Percentiles rank a stretch among this genome's conserved stretches.
These are phyloP conservation scores for Sporophila hypoxantha DNA, from an alignment of 2,113 vertebrate species.

Conservation along the genomic window DNA sequence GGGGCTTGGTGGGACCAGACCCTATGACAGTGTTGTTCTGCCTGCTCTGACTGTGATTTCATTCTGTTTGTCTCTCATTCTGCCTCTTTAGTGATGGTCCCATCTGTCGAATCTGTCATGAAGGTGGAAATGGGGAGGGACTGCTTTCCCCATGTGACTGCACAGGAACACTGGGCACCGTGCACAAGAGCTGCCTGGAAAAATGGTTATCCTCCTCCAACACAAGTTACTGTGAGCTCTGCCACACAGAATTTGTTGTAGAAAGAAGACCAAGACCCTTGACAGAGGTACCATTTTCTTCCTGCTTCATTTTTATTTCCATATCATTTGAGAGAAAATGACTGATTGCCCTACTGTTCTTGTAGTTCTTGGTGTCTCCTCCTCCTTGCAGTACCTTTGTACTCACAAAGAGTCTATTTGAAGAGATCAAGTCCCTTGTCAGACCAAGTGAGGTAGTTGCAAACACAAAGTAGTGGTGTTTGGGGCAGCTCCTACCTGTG, in stretches of 20 bases:
- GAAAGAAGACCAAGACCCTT: constrained; percentile 87
- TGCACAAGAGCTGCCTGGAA: constrained; percentile 96
- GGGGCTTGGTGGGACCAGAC: not conserved
- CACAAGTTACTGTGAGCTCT: constrained; percentile 97
- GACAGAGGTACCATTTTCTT: constrained; percentile 80
- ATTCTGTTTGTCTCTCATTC: not conserved
- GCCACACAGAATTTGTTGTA: constrained; percentile 91
- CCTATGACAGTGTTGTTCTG: not conserved
- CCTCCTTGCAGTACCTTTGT: not conserved
- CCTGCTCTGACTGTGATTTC: not conserved
- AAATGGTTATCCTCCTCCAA: constrained; percentile 96
- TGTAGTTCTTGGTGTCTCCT: not conserved
- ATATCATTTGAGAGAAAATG: not conserved
- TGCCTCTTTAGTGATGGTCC: constrained; percentile 78
- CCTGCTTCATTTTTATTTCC: not conserved
- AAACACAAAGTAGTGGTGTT: not conserved
- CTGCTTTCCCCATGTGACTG: constrained; percentile 91
- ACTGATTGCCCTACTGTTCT: not conserved
- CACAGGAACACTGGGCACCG: constrained; percentile 88
- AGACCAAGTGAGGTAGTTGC: not conserved
- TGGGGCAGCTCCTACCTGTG: not conserved
- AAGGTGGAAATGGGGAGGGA: constrained; percentile 82
- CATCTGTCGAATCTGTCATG: constrained; percentile 95
- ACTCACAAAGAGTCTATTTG: not conserved
- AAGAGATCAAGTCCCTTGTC: not conserved